Evolutionary conservation across 2,797 vertebrate genomes (phyloP).

Genomic region (Chaetodon trifasciatus): DNA sequence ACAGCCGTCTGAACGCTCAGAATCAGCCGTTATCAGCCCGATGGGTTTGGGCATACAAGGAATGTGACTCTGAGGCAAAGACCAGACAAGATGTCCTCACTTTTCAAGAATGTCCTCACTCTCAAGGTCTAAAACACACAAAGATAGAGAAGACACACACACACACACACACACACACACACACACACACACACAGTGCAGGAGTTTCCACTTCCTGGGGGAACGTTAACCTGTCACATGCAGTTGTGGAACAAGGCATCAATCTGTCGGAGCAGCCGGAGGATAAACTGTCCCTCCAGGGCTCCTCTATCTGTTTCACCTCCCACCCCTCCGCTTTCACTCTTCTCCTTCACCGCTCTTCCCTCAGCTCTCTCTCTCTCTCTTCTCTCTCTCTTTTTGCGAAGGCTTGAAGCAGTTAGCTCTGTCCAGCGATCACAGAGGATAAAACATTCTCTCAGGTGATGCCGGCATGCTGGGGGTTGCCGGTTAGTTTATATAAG

Average conservation of each 20-base stretch:
- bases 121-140: constrained; percentile 15
- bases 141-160: not conserved
- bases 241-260: constrained; percentile 33
- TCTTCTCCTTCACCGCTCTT: not conserved
- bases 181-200: not conserved
- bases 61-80: not conserved
- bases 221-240: constrained; percentile 24
- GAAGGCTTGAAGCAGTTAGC: not conserved
- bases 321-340: not conserved
- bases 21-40: not conserved
- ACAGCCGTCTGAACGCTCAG: not conserved
- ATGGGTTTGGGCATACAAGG: not conserved
- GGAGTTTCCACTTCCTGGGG: constrained; percentile 45
- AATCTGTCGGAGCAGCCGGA: constrained; percentile 17
- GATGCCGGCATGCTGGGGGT: too few species aligned
- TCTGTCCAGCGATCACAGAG: not conserved
- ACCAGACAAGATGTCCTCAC: constrained; percentile 17
- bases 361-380: not conserved
- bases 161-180: not conserved
- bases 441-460: not conserved
- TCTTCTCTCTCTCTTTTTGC: not conserved
- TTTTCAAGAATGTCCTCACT: constrained; percentile 4
- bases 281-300: constrained; percentile 17
- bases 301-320: constrained; percentile 18
- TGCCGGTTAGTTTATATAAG: too few species aligned